phyloP scores from a whole-genome alignment of 2,113 vertebrate genomes.

The Trichechus manatus region DNA sequence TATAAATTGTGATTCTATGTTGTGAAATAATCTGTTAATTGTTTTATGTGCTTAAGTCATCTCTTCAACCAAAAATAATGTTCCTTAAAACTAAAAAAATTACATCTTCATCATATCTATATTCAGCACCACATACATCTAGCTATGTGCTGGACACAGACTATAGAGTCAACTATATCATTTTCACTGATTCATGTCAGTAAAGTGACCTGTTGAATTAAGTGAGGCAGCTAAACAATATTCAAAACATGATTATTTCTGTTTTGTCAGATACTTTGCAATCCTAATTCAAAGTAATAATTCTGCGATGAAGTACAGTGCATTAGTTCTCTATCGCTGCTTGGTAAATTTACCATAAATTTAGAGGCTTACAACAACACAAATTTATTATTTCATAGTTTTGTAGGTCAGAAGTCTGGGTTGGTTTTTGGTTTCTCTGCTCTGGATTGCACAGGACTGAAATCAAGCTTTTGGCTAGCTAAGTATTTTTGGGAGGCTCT shows the following conservation, averaged over 20 bases:
- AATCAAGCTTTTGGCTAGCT: background rate
- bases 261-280: background rate
- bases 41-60: background rate
- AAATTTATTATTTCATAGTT: background rate
- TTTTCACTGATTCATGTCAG: background rate
- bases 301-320: background rate
- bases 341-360: slow-evolving; percentile 21
- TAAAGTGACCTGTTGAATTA: background rate
- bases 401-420: background rate
- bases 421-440: background rate
- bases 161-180: background rate
- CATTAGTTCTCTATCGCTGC: background rate
- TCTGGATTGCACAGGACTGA: background rate
- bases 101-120: background rate
- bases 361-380: background rate
- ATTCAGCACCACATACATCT: background rate
- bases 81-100: background rate
- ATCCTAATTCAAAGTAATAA: background rate
- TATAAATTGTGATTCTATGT: background rate
- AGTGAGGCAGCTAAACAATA: background rate
- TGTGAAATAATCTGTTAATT: background rate
- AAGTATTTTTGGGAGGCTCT: background rate
- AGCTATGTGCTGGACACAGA: background rate
- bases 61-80: background rate
- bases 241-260: background rate